A percentile compares a stretch with the other conserved stretches of the same genome.
These are phyloP conservation scores for Eupeodes latifasciatus DNA, from an alignment of 2,888 invertebrate genomes.

Conservation along the genomic window DNA sequence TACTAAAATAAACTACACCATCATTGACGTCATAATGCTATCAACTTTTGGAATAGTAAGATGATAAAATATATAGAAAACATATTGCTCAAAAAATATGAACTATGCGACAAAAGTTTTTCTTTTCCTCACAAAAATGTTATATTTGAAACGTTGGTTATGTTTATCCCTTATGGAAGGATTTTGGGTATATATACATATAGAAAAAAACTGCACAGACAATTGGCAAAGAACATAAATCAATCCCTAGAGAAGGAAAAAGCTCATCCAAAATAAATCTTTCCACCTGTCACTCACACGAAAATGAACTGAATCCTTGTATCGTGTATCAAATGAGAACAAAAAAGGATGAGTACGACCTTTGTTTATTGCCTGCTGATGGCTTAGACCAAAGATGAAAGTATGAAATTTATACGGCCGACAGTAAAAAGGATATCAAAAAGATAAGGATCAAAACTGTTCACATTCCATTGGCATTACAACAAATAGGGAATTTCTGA, in stretches of 20 bases:
- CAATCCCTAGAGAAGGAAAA: conserved; percentile 20
- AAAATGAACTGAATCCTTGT: conserved; percentile 39
- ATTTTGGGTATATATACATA: background rate
- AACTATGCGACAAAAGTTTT: conserved; percentile 8
- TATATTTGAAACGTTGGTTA: too few relatives aligned
- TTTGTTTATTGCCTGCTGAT: conserved; percentile 3
- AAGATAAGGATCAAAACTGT: conserved; percentile 24
- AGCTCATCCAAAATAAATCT: conserved; percentile 35
- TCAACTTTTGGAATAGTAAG: background rate
- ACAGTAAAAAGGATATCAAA: conserved; percentile 20
- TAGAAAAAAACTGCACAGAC: background rate
- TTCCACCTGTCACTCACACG: conserved; percentile 43
- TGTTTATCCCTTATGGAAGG: too few relatives aligned
- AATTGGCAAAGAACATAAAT: conserved; percentile 25
- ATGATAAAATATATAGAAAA: background rate
- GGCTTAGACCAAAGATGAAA: background rate
- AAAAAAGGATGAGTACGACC: background rate
- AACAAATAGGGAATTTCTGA: conserved; percentile 8
- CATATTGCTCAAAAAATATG: conserved; percentile 1
- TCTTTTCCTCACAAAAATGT: background rate
- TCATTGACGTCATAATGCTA: conserved; percentile 38
- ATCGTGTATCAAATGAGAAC: conserved; percentile 3
- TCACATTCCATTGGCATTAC: conserved; percentile 21
- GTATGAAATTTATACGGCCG: conserved; percentile 47
- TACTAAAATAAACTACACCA: background rate